phyloP scores from a whole-genome alignment of 2,113 vertebrate genomes.

The Strigops habroptila region DNA sequence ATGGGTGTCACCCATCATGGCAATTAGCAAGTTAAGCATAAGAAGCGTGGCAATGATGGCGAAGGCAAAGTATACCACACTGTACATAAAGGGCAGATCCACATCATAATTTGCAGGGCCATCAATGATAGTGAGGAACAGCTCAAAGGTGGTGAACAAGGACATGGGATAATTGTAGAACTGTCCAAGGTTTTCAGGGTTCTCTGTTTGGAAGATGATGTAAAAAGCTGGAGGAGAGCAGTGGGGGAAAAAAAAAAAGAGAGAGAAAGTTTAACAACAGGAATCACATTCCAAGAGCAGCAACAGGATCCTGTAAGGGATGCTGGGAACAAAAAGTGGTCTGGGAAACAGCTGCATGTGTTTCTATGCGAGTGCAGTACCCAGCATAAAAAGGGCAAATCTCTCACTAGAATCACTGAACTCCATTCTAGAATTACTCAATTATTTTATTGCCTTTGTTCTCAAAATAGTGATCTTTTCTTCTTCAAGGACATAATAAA shows the following conservation, averaged over 20 bases:
- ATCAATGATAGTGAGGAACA: slow-evolving; percentile 90
- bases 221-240: slow-evolving; percentile 78
- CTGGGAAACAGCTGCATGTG: not conserved
- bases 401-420: not conserved
- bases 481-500: not conserved
- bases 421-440: not conserved
- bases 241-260: not conserved
- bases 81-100: slow-evolving; percentile 82
- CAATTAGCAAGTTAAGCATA: slow-evolving; percentile 90
- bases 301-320: not conserved
- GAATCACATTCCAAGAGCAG: not conserved
- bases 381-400: not conserved
- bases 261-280: not conserved
- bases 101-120: slow-evolving; percentile 87
- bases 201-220: slow-evolving; percentile 91
- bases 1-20: slow-evolving; percentile 97
- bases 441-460: not conserved
- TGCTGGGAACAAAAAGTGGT: not conserved
- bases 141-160: slow-evolving; percentile 88
- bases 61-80: slow-evolving; percentile 81
- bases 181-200: slow-evolving; percentile 73
- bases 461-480: not conserved
- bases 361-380: not conserved
- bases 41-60: slow-evolving; percentile 87
- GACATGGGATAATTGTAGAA: slow-evolving; percentile 86